Percentiles rank a stretch among this genome's conserved stretches.
Evolutionary conservation across 2,797 vertebrate species (phyloP).

Genomic region (Glossophaga mutica): DNA sequence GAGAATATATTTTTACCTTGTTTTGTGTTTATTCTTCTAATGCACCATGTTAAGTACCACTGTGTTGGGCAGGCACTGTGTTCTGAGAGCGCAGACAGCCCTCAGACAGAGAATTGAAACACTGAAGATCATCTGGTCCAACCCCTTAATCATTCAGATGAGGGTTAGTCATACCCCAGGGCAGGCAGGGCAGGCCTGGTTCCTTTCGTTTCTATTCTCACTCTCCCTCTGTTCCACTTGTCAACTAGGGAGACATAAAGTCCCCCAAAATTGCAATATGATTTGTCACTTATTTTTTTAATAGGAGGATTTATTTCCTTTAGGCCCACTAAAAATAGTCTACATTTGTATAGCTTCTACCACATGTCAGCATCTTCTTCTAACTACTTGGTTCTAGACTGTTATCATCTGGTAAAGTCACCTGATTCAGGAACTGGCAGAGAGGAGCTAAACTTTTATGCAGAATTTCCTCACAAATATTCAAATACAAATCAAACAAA

Average conservation of each 20-base stretch:
- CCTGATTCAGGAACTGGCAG: neutral
- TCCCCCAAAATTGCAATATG: neutral
- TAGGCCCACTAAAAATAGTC: neutral
- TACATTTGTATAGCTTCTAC: neutral
- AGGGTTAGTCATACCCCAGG: too few species aligned
- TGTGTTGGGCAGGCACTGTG: too few species aligned
- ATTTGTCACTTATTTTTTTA: neutral
- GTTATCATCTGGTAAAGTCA: neutral
- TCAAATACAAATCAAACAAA: conserved; percentile 2
- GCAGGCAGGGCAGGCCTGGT: neutral
- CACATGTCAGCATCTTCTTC: neutral
- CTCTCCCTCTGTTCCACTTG: neutral
- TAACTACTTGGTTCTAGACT: neutral
- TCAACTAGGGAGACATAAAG: neutral
- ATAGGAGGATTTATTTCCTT: neutral
- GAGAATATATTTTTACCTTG: neutral
- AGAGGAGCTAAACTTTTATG: neutral
- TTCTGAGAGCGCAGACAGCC: neutral
- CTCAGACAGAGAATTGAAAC: neutral
- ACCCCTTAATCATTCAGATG: neutral
- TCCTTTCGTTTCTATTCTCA: neutral
- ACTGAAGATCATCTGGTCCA: too few species aligned
- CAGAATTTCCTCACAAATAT: neutral
- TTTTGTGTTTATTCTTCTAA: neutral
- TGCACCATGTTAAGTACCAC: neutral